phyloP scores from a whole-genome alignment of 2,888 invertebrate species.

The Sarcophaga variegata region DNA sequence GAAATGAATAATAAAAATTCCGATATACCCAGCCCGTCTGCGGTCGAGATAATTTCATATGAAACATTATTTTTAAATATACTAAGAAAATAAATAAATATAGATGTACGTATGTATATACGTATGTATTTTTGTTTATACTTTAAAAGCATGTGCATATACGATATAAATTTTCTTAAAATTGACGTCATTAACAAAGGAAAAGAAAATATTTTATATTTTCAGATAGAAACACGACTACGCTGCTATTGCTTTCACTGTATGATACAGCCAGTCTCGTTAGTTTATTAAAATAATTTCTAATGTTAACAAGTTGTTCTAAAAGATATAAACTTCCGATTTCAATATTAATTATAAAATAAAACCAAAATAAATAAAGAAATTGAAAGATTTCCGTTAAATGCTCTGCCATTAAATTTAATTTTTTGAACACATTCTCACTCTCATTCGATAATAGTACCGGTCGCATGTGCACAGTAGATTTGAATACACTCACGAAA shows the following conservation, averaged over 20 bases:
- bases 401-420: too few species aligned
- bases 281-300: conserved; percentile 37
- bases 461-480: too few species aligned
- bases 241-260: background rate
- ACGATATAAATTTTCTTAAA: background rate
- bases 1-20: conserved; percentile 41
- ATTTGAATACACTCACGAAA: background rate
- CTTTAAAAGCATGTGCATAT: too few species aligned
- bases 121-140: too few species aligned
- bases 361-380: conserved; percentile 12
- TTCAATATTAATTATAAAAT: conserved; percentile 40
- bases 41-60: conserved; percentile 1
- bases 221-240: conserved; percentile 7
- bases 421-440: background rate
- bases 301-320: conserved; percentile 41
- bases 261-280: background rate
- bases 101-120: too few species aligned
- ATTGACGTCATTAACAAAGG: conserved; percentile 55
- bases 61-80: conserved; percentile 20
- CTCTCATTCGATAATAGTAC: too few species aligned
- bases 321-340: conserved; percentile 38
- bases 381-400: conserved; percentile 23
- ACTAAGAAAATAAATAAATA: background rate
- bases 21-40: background rate
- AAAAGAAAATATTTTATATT: conserved; percentile 25